Evolutionary conservation across 64 coral and sea anemone genomes (phyloP), one percentile per base, ranked within the genome.

Genomic region (Stichodactyla helianthus): DNA sequence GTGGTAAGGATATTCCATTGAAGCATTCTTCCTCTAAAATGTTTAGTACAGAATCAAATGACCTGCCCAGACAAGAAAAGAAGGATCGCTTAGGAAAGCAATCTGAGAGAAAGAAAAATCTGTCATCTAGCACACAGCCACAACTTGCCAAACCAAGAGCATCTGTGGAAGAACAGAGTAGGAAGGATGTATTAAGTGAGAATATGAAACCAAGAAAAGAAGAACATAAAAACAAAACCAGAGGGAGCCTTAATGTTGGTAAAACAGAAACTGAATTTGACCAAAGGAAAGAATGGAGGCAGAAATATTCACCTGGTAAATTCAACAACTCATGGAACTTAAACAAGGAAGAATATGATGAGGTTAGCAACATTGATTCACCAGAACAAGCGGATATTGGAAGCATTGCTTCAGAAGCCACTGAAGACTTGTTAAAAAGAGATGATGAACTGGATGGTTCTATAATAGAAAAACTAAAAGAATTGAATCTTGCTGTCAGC

Each of bases 381-480:
- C 83, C 83, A 60, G 83, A 84, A 23, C 83, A 57, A 13, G 67
- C 54, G 59, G 80, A 84, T 77, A 19, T 77, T 84, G 79, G 86
- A 54, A 86, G 86, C 83, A 87, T 84, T 6, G 54, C 59, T 4
- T 86, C 85, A 54, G 94, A 97, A 59, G 81, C 86, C 79, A 81
- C 88, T 65, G 88, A 89, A 87, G 90, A 90, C n/a, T 50, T 84
- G 65, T 23, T 92, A 23, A 51, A 83, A 64, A 68, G 70, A 79
- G 85, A 96, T 71, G 90, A 92, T 70, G 88, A 80, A 56, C 82
- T 93, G 77, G 94, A 97, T 85, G 89, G 77, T 50, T 92, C 91
- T 84, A 54, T 97, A 65, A 97, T 89, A 20, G 88, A 93, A 67
- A 97, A 97, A 84, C 88, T 97, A 19, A 97, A 97, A 62, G 91